These are phyloP conservation scores for Dasysyrphus albostriatus DNA, from an alignment of 2,888 invertebrate species.

Conservation along the genomic window DNA sequence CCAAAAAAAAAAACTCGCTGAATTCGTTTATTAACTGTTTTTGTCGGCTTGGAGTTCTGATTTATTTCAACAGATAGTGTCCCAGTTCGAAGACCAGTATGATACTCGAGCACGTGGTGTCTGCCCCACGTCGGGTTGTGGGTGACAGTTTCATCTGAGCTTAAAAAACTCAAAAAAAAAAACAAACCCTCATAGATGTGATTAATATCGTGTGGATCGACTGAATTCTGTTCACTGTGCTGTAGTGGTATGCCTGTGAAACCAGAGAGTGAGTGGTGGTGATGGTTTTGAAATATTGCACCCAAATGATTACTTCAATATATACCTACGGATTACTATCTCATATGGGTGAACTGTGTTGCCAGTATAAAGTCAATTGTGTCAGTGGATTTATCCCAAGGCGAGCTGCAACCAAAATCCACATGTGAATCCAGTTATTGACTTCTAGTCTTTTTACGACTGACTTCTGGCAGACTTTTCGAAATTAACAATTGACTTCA, in stretches of 20 bases:
- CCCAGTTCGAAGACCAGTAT: constrained; percentile 7
- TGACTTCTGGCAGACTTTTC: constrained; percentile 14
- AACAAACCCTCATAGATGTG: constrained; percentile 27
- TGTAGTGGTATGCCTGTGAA: constrained; percentile 6
- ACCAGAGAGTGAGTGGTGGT: not conserved
- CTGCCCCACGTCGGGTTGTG: not conserved
- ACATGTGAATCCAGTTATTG: constrained; percentile 19
- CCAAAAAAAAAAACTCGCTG: constrained; percentile 34
- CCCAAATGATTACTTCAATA: constrained; percentile 13
- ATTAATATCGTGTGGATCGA: constrained; percentile 45
- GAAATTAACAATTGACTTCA: constrained; percentile 69
- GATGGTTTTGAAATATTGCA: constrained; percentile 27
- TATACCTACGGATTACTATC: not conserved
- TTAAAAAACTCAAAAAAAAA: not conserved
- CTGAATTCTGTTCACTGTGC: not conserved
- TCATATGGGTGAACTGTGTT: constrained; percentile 13
- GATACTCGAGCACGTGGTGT: constrained; percentile 52
- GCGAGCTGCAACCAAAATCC: constrained; percentile 11
- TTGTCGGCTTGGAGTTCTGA: constrained; percentile 57
- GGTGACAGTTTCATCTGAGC: constrained; percentile 39
- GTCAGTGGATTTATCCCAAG: constrained; percentile 14
- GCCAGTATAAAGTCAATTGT: not conserved
- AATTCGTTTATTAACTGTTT: constrained; percentile 60
- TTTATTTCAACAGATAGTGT: constrained; percentile 61
- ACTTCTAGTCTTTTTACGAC: not conserved